phyloP scores from a whole-genome alignment of 2,113 vertebrate species.

The Rallus limicola region DNA sequence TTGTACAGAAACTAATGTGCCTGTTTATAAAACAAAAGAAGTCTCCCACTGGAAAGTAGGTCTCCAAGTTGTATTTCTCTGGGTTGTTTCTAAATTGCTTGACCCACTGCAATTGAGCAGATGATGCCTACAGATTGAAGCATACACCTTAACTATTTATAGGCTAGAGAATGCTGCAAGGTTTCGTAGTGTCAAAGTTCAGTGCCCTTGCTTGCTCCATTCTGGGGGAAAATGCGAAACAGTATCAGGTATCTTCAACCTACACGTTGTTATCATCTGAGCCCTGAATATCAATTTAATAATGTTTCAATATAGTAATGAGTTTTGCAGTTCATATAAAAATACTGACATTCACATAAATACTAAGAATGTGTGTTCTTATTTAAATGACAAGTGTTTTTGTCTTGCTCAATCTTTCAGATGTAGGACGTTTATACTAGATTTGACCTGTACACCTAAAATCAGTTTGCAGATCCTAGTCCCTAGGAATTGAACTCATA shows the following conservation, averaged over 20 bases:
- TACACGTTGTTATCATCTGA: neutral
- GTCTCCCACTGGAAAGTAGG: neutral
- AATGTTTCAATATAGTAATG: neutral
- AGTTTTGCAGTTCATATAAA: neutral
- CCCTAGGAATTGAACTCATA: neutral
- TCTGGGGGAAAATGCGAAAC: neutral
- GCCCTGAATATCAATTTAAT: neutral
- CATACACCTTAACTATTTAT: neutral
- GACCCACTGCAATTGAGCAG: neutral
- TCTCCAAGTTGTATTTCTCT: conserved; percentile 9
- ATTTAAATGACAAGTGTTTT: neutral
- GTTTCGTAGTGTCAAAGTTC: neutral
- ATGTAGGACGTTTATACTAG: neutral
- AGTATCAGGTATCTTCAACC: neutral
- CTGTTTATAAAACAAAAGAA: neutral
- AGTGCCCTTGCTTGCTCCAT: neutral
- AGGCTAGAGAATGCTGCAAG: neutral
- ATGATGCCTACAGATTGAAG: neutral
- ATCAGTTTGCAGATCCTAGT: neutral
- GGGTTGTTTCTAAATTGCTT: conserved; percentile 38
- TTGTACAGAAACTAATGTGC: neutral
- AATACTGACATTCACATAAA: neutral
- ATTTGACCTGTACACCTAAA: conserved; percentile 13
- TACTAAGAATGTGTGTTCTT: neutral
- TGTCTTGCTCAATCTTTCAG: neutral